These are phyloP conservation scores for Todiramphus saurophagus DNA, from an alignment of 2,113 vertebrate genomes.

Conservation along the genomic window DNA sequence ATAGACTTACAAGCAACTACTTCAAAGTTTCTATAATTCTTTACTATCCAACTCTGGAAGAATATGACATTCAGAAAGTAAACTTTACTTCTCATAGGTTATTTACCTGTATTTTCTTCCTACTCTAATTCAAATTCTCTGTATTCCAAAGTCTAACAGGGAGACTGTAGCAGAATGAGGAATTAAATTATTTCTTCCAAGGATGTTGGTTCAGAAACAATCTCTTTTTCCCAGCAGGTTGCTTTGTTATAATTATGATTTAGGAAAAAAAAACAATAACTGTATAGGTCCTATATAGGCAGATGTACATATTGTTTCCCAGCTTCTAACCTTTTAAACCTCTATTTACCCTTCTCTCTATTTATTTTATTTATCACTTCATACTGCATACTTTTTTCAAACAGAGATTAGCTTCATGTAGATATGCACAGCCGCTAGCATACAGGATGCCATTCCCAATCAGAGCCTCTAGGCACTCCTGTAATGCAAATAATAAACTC, in stretches of 20 bases:
- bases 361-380: background rate
- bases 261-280: background rate
- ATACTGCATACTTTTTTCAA: background rate
- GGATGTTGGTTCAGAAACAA: background rate
- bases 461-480: background rate
- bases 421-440: background rate
- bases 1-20: background rate
- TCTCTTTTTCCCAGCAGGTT: background rate
- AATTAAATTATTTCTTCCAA: background rate
- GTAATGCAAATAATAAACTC: conserved; percentile 5
- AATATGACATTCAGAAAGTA: background rate
- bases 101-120: background rate
- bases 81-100: background rate
- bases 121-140: background rate
- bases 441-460: background rate
- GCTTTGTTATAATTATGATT: background rate
- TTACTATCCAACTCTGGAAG: background rate
- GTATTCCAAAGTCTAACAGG: background rate
- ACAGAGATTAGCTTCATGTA: background rate
- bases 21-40: background rate
- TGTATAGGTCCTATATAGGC: background rate
- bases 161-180: background rate
- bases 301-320: background rate
- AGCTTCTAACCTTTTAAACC: background rate
- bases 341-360: background rate